Percentiles rank a stretch among this genome's conserved stretches.
These are phyloP conservation scores for Geotrypetes seraphini DNA, from an alignment of 2,797 vertebrate species.

Conservation along the genomic window DNA sequence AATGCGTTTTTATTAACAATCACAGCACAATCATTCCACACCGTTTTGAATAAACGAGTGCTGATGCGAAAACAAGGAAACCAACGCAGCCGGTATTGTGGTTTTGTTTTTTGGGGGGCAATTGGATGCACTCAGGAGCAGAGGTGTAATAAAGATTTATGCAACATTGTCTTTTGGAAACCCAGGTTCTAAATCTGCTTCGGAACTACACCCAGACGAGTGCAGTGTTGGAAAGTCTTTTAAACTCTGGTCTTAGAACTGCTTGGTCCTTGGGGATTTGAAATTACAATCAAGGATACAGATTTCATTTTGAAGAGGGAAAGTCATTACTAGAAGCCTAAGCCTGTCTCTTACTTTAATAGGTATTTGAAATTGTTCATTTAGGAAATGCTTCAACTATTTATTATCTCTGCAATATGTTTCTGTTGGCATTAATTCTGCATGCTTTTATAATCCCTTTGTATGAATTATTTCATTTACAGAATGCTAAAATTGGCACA, in stretches of 20 bases:
- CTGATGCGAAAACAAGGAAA: constrained; percentile 24
- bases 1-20: constrained; percentile 70
- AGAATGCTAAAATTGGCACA: constrained; percentile 33
- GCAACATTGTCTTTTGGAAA: constrained; percentile 26
- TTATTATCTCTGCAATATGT: constrained; percentile 43
- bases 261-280: constrained; percentile 53
- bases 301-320: constrained; percentile 64
- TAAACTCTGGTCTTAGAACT: constrained; percentile 42
- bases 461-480: constrained; percentile 47
- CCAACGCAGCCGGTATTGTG: constrained; percentile 18
- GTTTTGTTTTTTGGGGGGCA: constrained; percentile 22
- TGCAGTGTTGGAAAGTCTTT: constrained; percentile 34
- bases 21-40: constrained; percentile 54
- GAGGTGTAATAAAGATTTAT: constrained; percentile 36
- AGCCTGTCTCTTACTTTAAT: constrained; percentile 67
- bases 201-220: constrained; percentile 29
- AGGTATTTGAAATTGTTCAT: constrained; percentile 68
- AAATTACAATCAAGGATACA: constrained; percentile 62
- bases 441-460: constrained; percentile 30
- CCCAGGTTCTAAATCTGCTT: constrained; percentile 45
- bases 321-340: constrained; percentile 70
- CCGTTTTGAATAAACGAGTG: constrained; percentile 57
- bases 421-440: constrained; percentile 36
- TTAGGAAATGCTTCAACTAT: constrained; percentile 64
- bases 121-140: constrained; percentile 24